These are phyloP conservation scores for Actinemys pallida DNA, from an alignment of 2,113 vertebrate species.

Conservation along the genomic window DNA sequence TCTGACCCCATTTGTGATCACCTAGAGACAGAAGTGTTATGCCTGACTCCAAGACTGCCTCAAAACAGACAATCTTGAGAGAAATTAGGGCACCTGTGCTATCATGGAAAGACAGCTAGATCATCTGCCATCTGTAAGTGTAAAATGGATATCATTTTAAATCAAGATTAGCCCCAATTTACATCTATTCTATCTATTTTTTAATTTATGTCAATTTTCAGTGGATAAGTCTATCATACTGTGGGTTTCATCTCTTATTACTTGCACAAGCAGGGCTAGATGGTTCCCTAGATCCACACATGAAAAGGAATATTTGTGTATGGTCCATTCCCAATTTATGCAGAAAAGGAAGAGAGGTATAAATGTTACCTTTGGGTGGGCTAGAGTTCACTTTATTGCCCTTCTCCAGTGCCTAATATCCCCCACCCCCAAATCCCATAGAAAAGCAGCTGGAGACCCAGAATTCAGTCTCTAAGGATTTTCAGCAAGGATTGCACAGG, in stretches of 20 bases:
- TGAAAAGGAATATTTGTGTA: not conserved
- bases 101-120: not conserved
- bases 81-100: not conserved
- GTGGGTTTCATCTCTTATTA: fast-evolving
- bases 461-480: too few species aligned
- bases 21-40: not conserved
- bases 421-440: too few species aligned
- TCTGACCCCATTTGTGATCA: not conserved
- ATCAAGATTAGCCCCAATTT: not conserved
- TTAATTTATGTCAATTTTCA: not conserved
- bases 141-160: not conserved
- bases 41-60: not conserved
- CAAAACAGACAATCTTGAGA: not conserved
- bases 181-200: not conserved
- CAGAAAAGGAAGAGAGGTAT: not conserved
- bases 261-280: not conserved
- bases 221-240: not conserved
- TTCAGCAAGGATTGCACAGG: too few species aligned
- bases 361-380: not conserved
- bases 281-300: not conserved
- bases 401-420: too few species aligned
- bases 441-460: too few species aligned
- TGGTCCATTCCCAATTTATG: not conserved
- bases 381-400: too few species aligned
- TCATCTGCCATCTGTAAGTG: not conserved